phyloP scores from a whole-genome alignment of 1,140 invertebrate species.

The Sinonovacula constricta region DNA sequence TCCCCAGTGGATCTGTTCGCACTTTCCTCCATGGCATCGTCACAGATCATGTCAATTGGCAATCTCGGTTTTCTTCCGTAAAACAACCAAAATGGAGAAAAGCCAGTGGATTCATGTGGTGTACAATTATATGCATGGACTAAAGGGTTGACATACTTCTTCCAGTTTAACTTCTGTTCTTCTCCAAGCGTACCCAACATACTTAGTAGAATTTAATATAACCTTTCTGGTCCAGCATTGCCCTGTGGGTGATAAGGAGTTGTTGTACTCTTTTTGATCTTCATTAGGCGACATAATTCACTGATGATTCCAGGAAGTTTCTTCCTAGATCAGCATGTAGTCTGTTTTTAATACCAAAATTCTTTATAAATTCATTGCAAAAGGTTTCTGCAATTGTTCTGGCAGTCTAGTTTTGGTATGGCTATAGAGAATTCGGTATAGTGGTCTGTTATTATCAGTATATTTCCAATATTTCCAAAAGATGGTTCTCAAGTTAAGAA shows the following conservation, averaged over 20 bases:
- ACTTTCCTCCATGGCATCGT: no score
- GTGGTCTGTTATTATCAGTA: no score
- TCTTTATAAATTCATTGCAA: slow-evolving; percentile 6
- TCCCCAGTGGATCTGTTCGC: no score
- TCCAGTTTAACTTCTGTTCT: no score
- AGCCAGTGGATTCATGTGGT: slow-evolving; percentile 18
- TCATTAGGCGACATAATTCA: slow-evolving; percentile 2
- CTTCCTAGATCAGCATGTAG: slow-evolving; percentile 23
- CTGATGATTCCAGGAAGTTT: slow-evolving; percentile 18
- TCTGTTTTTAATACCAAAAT: slow-evolving; percentile 6
- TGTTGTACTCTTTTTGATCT: slow-evolving; percentile 2
- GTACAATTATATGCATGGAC: slow-evolving; percentile 44
- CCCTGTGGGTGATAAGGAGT: no score
- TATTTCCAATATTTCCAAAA: slow-evolving; percentile 24
- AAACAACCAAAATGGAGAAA: slow-evolving; percentile 23
- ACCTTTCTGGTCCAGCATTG: no score
- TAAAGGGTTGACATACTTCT: no score
- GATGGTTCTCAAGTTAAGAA: slow-evolving; percentile 47
- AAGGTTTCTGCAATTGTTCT: no score
- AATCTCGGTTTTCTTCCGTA: no score
- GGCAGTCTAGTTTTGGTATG: slow-evolving; percentile 46
- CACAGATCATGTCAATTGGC: no score
- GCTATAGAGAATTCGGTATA: slow-evolving; percentile 50
- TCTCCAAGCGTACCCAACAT: slow-evolving; percentile 30
- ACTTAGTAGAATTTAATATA: slow-evolving; percentile 29